Evolutionary conservation across 2,113 vertebrate genomes (phyloP), one percentile per base, ranked within the genome.

Genomic region (Brachionichthys hirsutus): DNA sequence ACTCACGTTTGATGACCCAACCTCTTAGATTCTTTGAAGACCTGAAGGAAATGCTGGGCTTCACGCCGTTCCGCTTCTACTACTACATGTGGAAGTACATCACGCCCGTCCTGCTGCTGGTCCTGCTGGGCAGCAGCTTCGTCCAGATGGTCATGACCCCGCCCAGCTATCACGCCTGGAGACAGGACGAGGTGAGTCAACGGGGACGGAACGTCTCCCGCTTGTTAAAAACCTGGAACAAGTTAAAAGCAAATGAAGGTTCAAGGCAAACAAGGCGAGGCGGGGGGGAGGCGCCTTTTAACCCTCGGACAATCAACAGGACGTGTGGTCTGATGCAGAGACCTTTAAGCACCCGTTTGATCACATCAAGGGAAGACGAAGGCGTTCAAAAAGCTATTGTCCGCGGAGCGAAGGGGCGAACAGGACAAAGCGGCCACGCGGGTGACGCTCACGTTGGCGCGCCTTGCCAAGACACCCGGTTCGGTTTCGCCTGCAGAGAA

Each of bases 61-160:
- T 98, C 81, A 88, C 89, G 41, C 96, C 97, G 34, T 93, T 86
- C 78, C 92, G 82, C 18, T 98, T 94, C 82, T 99, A 98, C 79
- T 99, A 98, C 77, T 99, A 98, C 81, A 96, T 94, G 91, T 99
- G 97, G 97, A 98, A 98, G 88, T 99, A 93, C 54, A 70, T 98
- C 75, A 97, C 96, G 19, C 97, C 97, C 54, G 70, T 94, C 63
- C 89, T 98, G 56, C 84, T 98, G 44, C 52, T 93, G 34, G 87
- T 89, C 16, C 89, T 99, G 66, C 85, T 99, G 49, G 67, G 85
- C 57, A 88, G 92, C 82, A 98, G 94, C 59, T 34, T 94, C 69
- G 86, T 95, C 77, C 95, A 98, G 89, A 92, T 99, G 90, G 78
- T 75, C 73, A 89, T 94, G 88, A 95, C 89, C 56, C 94, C 95